Base-by-base conservation (phyloP, 2,113 vertebrate genomes). In the Microcebus lehilahytsara region DNA sequence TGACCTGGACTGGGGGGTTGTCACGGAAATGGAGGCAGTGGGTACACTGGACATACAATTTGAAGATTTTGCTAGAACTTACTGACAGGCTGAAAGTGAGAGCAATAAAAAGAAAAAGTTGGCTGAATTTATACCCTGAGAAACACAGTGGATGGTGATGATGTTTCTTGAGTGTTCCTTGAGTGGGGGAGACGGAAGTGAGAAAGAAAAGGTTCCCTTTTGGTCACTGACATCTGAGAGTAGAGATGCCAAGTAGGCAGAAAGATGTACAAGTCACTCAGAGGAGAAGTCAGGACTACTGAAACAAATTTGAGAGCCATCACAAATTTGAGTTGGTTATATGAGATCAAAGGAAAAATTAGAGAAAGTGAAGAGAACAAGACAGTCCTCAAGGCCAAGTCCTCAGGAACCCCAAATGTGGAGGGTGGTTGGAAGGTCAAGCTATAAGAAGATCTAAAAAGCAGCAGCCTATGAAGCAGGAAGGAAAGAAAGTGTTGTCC, bases 281-380 rank as follows among this genome's bases (percentile, higher is more conserved):
- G 17, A 87, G 53, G 22, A 87, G 53, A 89, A 86, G 67, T 85
- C 46, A 51, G n/a, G 11, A 87, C 30, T 37, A 40, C 0, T 46
- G 85, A 75, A 77, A 88, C 85, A 80, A 64, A 95, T 71, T 34
- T 85, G 91, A 66, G 85, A 95, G 53, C 25, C 27, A 62, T 67
- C 34, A 40, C 20, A 46, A 32, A 42, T 42, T 64, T 67, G 78
- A 75, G n/a, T 56, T 30, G 46, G 17, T 67, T 89, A 72, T 58
- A 75, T 90, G 51, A 80, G 60, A 75, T n/a, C 10, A 46, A 84
- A 81, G 30, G 40, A 67, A 93, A 86, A 69, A 72, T 53, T 16
- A 75, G 53, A 74, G 22, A 77, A 83, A 84, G 22, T 16, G 3
- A 53, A 87, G 8, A 93, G n/a, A 71, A 58, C 6, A 93, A 23